These are phyloP conservation scores for Oryzias melastigma DNA, from an alignment of 2,113 vertebrate genomes.

Conservation along the genomic window DNA sequence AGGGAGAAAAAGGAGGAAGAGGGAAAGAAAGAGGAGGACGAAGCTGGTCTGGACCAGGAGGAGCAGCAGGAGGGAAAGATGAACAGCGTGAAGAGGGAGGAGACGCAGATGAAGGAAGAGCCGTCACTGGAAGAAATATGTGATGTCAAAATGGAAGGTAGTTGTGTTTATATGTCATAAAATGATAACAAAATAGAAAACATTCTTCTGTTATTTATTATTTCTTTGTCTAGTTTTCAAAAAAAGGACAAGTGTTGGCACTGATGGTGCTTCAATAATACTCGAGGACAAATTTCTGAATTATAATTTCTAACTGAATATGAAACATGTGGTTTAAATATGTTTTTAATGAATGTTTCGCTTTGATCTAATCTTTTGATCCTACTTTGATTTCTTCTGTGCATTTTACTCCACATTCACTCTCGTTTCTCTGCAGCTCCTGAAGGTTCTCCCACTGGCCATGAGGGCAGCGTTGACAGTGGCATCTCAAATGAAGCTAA, in stretches of 20 bases:
- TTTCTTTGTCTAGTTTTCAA: too few species aligned
- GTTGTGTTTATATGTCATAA: slow-evolving; percentile 6
- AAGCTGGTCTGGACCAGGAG: slow-evolving; percentile 70
- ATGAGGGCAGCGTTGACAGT: slow-evolving; percentile 71
- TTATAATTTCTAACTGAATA: too few species aligned
- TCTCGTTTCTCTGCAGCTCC: slow-evolving; percentile 66
- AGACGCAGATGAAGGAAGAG: slow-evolving; percentile 54
- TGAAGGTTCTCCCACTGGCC: slow-evolving; percentile 80
- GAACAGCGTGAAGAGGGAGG: slow-evolving; percentile 50
- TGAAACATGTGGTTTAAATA: too few species aligned
- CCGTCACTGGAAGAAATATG: slow-evolving; percentile 61
- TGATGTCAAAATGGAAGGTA: slow-evolving; percentile 62
- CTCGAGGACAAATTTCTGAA: too few species aligned
- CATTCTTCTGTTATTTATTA: background rate
- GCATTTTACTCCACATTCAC: slow-evolving; percentile 9
- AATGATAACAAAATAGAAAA: background rate
- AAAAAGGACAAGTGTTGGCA: too few species aligned
- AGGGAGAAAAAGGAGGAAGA: slow-evolving; percentile 65
- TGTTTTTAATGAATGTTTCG: too few species aligned
- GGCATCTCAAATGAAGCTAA: slow-evolving; percentile 76
- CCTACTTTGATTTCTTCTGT: slow-evolving; percentile 3
- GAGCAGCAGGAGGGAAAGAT: slow-evolving; percentile 71
- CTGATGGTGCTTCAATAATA: too few species aligned
- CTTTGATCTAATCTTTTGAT: too few species aligned
- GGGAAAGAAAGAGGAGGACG: slow-evolving; percentile 70